Evolutionary conservation across 2,113 vertebrate species (phyloP).

Genomic region (Scartelaos histophorus): DNA sequence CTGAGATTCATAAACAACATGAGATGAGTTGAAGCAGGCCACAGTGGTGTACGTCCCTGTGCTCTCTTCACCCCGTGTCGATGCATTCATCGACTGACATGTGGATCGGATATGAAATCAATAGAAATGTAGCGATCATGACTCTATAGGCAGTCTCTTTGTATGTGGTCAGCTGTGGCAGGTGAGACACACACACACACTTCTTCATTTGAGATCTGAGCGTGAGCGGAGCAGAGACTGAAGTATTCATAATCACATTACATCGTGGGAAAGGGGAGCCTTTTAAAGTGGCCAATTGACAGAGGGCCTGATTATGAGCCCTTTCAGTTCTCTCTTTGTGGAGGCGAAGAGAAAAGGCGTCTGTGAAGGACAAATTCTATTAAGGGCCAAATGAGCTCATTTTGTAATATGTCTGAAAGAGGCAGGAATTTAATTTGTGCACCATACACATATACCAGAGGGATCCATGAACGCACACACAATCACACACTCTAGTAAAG

Average conservation of each 20-base stretch:
- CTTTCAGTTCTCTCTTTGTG: slow-evolving; percentile 70
- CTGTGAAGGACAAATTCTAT: slow-evolving; percentile 83
- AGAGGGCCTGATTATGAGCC: slow-evolving; percentile 76
- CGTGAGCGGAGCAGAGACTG: slow-evolving; percentile 69
- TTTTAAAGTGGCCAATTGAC: slow-evolving; percentile 81
- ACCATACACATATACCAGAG: slow-evolving; percentile 25
- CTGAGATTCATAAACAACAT: slow-evolving; percentile 7
- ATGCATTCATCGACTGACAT: slow-evolving; percentile 69
- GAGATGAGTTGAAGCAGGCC: slow-evolving; percentile 11
- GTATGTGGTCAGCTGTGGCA: slow-evolving; percentile 63
- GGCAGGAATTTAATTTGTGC: slow-evolving; percentile 77
- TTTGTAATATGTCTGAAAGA: slow-evolving; percentile 79
- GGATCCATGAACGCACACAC: slow-evolving; percentile 6
- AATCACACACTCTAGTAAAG: slow-evolving; percentile 10
- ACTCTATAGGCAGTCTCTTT: slow-evolving; percentile 56
- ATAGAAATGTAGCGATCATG: slow-evolving; percentile 58
- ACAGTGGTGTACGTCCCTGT: not conserved
- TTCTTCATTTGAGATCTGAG: slow-evolving; percentile 61
- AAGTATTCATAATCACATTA: slow-evolving; percentile 83
- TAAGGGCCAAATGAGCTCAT: slow-evolving; percentile 75
- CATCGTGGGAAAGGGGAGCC: slow-evolving; percentile 69
- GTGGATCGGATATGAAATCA: slow-evolving; percentile 62
- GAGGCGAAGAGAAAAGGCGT: slow-evolving; percentile 53
- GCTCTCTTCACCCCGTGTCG: slow-evolving; percentile 51
- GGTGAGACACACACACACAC: slow-evolving; percentile 40